phyloP scores from a whole-genome alignment of 2,797 vertebrate species.

The Falco concolor region DNA sequence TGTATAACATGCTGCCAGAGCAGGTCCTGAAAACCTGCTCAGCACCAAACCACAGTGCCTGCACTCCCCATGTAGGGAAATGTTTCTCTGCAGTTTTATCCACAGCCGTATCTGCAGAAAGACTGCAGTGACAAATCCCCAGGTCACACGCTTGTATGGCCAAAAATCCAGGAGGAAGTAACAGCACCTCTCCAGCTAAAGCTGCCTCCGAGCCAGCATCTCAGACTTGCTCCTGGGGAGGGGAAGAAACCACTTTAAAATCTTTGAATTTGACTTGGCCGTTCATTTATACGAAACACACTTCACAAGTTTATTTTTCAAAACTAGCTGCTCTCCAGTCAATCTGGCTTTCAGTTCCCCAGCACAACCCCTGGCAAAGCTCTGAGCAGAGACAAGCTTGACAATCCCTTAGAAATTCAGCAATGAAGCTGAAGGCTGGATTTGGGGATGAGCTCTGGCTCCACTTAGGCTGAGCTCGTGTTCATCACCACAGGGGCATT shows the following conservation, averaged over 20 bases:
- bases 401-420: not conserved
- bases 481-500: not conserved
- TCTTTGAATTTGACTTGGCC: not conserved
- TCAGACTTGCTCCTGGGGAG: not conserved
- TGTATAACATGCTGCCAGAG: not conserved
- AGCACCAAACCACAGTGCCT: fast-evolving
- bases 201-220: not conserved
- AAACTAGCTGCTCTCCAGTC: not conserved
- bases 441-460: not conserved
- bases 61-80: not conserved
- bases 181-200: not conserved
- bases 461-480: not conserved
- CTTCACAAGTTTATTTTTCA: not conserved
- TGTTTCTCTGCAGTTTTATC: not conserved
- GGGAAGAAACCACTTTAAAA: not conserved
- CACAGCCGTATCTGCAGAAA: not conserved
- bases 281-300: not conserved
- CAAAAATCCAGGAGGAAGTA: not conserved
- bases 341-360: not conserved
- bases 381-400: not conserved
- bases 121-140: not conserved
- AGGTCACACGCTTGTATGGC: fast-evolving
- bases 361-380: not conserved
- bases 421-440: not conserved
- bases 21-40: not conserved